Base-by-base conservation (phyloP, 2,888 invertebrate genomes). In the Drosophila paranaensis region DNA sequence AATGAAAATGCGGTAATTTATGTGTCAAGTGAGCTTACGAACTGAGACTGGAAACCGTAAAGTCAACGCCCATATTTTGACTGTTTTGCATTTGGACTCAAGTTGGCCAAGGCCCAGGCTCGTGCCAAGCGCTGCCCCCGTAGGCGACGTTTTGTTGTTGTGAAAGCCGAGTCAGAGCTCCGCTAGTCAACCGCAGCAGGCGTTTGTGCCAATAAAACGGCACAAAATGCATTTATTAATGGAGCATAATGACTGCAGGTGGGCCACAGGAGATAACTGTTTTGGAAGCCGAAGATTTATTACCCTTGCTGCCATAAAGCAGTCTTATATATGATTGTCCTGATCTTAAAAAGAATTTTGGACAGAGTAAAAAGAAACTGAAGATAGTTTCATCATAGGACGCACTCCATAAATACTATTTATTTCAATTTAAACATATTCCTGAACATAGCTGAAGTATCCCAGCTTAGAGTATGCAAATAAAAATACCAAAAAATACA, bases 211-310 rank as follows among this genome's bases (percentile, higher is more conserved):
- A 78, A 78, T 74, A 79, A 68, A 71, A 61, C 65, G 55, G 73
- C 80, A 73, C 69, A 76, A 84, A 85, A 53, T 79, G 74, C 79
- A 88, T 75, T 83, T 85, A 82, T 82, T 88, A 83, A 74, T 88
- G 77, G 51, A 39, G 45, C 51, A 51, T 74, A 81, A 77, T 81
- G 77, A 73, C 79, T 86, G 89, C 89, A 89, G 85, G 85, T 86
- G 85, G 85, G 81, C 84, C 63, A 58, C 43, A 66, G 45, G 62
- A 37, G 25, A 35, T 13, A 13, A 6, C n/a, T 27, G 27, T 16
- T 37, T n/a, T n/a, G 10, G 1, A 14, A 6, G 10, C 48, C 48
- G 58, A 39, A 48, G 30, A 39, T 20, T 48, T 30, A 40, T 30
- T 40, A 20, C 39, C 6, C 48, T 57, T 27, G 30, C 2, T n/a